Evolutionary conservation across 2,888 invertebrate species (phyloP).

Genomic region (Parnassius smintheus): DNA sequence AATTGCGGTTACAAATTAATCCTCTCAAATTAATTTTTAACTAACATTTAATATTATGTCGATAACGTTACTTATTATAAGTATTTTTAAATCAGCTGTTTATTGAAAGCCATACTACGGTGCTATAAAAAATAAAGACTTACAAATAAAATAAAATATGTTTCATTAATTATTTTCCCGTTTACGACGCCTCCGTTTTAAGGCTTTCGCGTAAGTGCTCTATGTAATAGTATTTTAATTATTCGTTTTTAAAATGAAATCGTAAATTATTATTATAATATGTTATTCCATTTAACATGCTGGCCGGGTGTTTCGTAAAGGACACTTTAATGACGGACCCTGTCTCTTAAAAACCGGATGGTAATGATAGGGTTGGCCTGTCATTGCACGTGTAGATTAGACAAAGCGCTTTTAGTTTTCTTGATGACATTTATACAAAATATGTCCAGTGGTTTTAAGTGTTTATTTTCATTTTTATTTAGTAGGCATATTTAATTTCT

Average conservation of each 20-base stretch:
- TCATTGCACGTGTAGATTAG: constrained; percentile 12
- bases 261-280: constrained; percentile 9
- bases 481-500: background rate
- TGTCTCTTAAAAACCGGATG: constrained; percentile 4
- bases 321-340: constrained; percentile 21
- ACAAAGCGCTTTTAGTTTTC: constrained; percentile 4
- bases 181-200: constrained; percentile 15
- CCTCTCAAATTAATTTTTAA: too few relatives aligned
- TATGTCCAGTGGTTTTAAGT: too few relatives aligned
- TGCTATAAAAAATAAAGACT: too few relatives aligned
- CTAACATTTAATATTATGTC: too few relatives aligned
- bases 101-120: too few relatives aligned
- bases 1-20: too few relatives aligned
- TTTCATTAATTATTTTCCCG: background rate
- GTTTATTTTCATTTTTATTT: background rate
- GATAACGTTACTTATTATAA: too few relatives aligned
- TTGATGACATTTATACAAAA: constrained; percentile 8
- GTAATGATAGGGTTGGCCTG: constrained; percentile 14
- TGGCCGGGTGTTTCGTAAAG: constrained; percentile 21
- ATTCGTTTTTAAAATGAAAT: constrained; percentile 15
- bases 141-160: too few relatives aligned
- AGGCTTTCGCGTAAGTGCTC: background rate
- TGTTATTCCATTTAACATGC: constrained; percentile 10
- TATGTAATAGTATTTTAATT: constrained; percentile 18
- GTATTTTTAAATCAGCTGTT: too few relatives aligned